Evolutionary conservation across 2,113 vertebrate species (phyloP), one percentile per base, ranked within the genome.

Genomic region (Phylloscopus trochiloides): DNA sequence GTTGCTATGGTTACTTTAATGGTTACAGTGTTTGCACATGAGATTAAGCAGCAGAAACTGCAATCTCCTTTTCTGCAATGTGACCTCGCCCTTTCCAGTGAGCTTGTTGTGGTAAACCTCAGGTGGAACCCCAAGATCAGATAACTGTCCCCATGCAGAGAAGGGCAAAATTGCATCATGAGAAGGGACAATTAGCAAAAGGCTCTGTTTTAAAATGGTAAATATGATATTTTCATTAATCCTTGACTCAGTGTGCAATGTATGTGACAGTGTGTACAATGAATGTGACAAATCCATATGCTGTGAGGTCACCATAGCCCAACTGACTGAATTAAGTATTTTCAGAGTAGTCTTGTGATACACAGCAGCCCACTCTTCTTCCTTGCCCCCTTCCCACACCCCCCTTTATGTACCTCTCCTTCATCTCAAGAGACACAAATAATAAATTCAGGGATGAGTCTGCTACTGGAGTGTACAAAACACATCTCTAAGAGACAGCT

Each of bases 1-100:
- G 91, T 98, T 98, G 89, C 97, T 73, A 87, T 97, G 96, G 98
- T 96, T 97, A 97, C 96, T 14, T 72, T 79, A 79, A 38, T 47
- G 16, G 87, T 87, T 74, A 88, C 68, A 61, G 78, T 84, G 91
- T 93, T 94, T 85, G 87, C 90, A 93, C 94, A 86, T 89, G 94
- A 71, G 88, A 97, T 92, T 84, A 91, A 93, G 67, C 73, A 32
- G 40, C 58, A 59, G 86, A 70, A 93, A 55, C 73, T 90, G 80
- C 92, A 92, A 19, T 96, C 50, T 83, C 31, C 28, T 92, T 80
- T 57, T 79, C 75, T 93, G 78, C 78, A 89, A 1, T 8, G 71
- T 86, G 92, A 91, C 65, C 58, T 89, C 7, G 1, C 76, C 62
- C 67, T 65, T 81, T 22, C 12, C 34, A 51, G 68, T 43, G 82